Percentiles rank a stretch among this genome's conserved stretches.
phyloP scores from a whole-genome alignment of 2,888 invertebrate genomes.

The Sinentomon sp. region DNA sequence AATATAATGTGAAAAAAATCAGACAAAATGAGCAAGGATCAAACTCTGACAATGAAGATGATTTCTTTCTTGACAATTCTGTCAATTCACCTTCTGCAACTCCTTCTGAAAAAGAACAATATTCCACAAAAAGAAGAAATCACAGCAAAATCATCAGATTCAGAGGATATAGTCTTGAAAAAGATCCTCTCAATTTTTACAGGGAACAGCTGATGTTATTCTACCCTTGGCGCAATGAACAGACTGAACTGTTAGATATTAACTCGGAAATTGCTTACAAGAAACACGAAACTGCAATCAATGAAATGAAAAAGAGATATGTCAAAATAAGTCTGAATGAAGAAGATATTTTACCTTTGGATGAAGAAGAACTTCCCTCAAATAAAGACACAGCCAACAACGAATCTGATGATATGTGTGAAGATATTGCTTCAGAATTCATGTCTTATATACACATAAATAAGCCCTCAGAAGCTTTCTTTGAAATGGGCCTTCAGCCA shows the following conservation, averaged over 20 bases:
- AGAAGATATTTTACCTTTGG: too few relatives aligned
- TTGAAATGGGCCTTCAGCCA: too few relatives aligned
- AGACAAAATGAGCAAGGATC: too few relatives aligned
- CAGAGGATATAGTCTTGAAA: constrained; percentile 8
- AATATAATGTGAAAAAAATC: background rate
- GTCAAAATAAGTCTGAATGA: background rate
- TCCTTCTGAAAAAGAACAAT: too few relatives aligned
- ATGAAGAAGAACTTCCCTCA: constrained; percentile 1
- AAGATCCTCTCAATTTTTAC: constrained; percentile 12
- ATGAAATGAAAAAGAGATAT: background rate
- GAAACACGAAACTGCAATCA: constrained; percentile 1
- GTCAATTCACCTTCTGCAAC: too few relatives aligned
- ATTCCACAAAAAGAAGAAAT: constrained; percentile 1
- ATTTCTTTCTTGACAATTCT: too few relatives aligned
- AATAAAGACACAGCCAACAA: background rate
- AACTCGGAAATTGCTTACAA: constrained; percentile 6
- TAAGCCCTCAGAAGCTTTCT: too few relatives aligned
- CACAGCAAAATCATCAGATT: constrained; percentile 10
- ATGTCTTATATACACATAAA: too few relatives aligned
- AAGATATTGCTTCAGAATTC: constrained; percentile 8
- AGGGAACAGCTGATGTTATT: constrained; percentile 15
- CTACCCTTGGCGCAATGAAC: constrained; percentile 15
- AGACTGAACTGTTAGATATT: constrained; percentile 9
- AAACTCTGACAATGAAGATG: too few relatives aligned
- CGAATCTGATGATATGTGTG: background rate